phyloP scores from a whole-genome alignment of 1,140 invertebrate species.

The Tetramorium parvispinum region DNA sequence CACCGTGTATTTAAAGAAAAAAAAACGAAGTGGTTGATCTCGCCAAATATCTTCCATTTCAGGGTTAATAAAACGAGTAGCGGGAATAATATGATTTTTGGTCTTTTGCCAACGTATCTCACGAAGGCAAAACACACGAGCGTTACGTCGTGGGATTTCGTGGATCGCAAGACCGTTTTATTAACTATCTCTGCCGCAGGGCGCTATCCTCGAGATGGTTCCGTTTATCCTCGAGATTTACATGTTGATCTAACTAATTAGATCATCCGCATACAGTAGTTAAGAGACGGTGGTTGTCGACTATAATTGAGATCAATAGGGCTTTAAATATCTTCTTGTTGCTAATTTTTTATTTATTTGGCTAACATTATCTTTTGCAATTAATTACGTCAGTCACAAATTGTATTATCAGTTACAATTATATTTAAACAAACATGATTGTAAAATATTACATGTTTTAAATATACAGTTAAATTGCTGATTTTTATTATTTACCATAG shows the following conservation, averaged over 20 bases:
- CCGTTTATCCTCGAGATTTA: conserved; percentile 72
- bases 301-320: not conserved
- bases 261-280: conserved; percentile 40
- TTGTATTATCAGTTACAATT: not conserved
- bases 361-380: not conserved
- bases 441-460: not conserved
- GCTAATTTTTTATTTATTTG: not conserved
- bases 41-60: not conserved
- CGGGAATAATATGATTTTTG: conserved; percentile 59
- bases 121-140: conserved; percentile 54
- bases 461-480: not conserved
- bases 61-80: conserved; percentile 42
- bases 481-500: not conserved
- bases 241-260: conserved; percentile 77
- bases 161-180: conserved; percentile 61
- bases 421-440: not conserved
- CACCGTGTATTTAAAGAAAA: conserved; percentile 6
- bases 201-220: conserved; percentile 47
- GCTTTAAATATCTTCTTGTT: conserved; percentile 4
- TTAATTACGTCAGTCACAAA: not conserved
- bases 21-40: not conserved
- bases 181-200: conserved; percentile 63
- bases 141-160: conserved; percentile 64
- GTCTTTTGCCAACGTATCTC: conserved; percentile 35
- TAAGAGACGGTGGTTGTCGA: conserved; percentile 8